Base-by-base conservation (phyloP, 2,888 invertebrate genomes). In the Rhagonycha fulva region DNA sequence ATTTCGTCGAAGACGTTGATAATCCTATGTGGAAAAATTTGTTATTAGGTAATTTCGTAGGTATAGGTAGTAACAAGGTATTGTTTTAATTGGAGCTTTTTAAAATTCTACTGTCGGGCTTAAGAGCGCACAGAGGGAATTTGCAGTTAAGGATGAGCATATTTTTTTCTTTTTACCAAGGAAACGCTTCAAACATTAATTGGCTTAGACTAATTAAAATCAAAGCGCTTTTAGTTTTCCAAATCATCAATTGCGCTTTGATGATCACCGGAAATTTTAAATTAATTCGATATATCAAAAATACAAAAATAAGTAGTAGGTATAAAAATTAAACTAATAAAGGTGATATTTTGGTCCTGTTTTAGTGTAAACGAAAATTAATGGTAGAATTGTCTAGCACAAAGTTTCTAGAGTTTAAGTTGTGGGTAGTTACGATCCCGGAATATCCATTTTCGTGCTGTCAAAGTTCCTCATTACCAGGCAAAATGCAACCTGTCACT, bases 1-100 rank as follows among this genome's bases (percentile, higher is more conserved):
- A 68, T n/a, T n/a, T n/a, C n/a, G n/a, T n/a, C n/a, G n/a, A n/a
- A n/a, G n/a, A n/a, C n/a, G n/a, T n/a, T n/a, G n/a, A 68, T 73
- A 68, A 69, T 67, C 67, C 61, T 75, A 71, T 69, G 67, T 71
- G 63, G 2, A 30, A 61, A 67, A 70, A 74, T 61, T 74, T 74
- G 67, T 68, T 71, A 61, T 67, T 74, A 68, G 61, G 68, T 70
- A 19, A 19, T 19, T 19, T 19, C 1, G 19, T 19, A 19, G 19
- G 19, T 19, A 19, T 19, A 19, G 19, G 19, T 19, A 19, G 19
- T 2, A 19, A 19, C 19, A 19, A 19, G 1, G 19, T 19, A 47
- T n/a, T 47, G n/a, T 28, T 47, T 47, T 47, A 47, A 47, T 47
- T 47, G 47, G 47, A 47, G 47, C 7, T 12, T 32, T 32, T 32